A percentile compares a stretch with the other conserved stretches of the same genome.
phyloP scores from a whole-genome alignment of 2,113 vertebrate species.

The Geococcyx californianus region DNA sequence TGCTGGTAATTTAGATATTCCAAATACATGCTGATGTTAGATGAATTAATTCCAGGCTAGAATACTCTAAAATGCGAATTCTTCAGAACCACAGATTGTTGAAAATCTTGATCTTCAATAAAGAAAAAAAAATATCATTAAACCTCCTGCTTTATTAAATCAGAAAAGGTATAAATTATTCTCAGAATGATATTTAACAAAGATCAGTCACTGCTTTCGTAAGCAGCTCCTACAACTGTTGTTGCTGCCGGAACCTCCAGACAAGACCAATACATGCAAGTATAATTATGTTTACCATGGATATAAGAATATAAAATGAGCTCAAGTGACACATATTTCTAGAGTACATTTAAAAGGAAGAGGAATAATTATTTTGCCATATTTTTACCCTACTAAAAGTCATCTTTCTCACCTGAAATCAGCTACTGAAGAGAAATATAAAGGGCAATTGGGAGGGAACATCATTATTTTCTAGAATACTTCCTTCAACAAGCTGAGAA shows the following conservation, averaged over 20 bases:
- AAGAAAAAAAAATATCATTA: background rate
- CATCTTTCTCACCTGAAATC: background rate
- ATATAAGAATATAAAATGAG: background rate
- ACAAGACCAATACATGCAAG: background rate
- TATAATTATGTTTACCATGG: background rate
- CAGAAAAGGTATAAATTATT: background rate
- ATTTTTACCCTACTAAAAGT: background rate
- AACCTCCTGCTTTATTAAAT: background rate
- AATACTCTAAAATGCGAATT: background rate
- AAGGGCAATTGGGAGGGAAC: background rate
- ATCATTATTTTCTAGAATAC: background rate
- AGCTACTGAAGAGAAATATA: background rate
- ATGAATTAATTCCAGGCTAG: background rate
- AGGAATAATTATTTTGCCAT: background rate
- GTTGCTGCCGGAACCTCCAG: background rate
- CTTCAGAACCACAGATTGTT: background rate
- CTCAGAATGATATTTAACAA: background rate
- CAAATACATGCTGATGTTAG: background rate
- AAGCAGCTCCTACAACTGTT: background rate
- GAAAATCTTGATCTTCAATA: background rate
- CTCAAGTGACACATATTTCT: background rate
- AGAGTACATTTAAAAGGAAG: background rate
- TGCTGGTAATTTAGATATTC: background rate
- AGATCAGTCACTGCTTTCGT: background rate
- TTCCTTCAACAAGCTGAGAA: background rate